Percentiles rank a stretch among this genome's conserved stretches.
Conservation (phyloP, 2,888 invertebrate species). For the Mamestra brassicae region DNA sequence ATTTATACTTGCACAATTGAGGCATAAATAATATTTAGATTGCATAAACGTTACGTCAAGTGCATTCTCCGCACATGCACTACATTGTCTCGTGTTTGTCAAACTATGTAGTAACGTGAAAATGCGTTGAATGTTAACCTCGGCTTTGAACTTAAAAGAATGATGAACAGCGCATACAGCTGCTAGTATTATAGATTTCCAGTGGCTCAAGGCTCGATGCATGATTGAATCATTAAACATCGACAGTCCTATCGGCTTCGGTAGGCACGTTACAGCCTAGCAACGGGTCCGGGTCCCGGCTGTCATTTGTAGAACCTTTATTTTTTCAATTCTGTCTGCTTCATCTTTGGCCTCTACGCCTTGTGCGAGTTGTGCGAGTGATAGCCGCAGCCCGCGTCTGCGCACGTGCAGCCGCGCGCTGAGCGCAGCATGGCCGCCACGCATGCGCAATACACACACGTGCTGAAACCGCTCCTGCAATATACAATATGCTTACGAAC, state of each 20-base stretch:
- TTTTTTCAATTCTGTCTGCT: constrained; percentile 1
- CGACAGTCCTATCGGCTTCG: too few relatives aligned
- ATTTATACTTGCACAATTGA: background rate
- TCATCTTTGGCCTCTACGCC: constrained; percentile 33
- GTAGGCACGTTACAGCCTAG: too few relatives aligned
- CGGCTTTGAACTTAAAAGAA: too few relatives aligned
- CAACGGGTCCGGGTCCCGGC: too few relatives aligned
- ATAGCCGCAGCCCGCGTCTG: background rate
- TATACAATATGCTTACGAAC: background rate
- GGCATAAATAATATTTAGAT: background rate
- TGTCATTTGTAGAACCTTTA: background rate
- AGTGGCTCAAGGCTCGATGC: too few relatives aligned
- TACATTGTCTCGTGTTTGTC: background rate
- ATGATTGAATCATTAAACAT: too few relatives aligned
- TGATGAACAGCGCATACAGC: too few relatives aligned
- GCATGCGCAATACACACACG: constrained; percentile 6
- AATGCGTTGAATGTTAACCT: too few relatives aligned
- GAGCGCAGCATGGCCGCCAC: background rate
- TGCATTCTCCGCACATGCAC: background rate
- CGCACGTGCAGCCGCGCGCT: constrained; percentile 22
- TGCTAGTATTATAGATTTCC: too few relatives aligned
- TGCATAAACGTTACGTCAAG: background rate
- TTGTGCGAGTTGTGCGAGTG: background rate
- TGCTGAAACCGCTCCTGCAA: background rate
- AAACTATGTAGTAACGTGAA: too few relatives aligned